Evolutionary conservation across 2,113 vertebrate genomes (phyloP), one percentile per base, ranked within the genome.

Genomic region (Toxostoma redivivum): DNA sequence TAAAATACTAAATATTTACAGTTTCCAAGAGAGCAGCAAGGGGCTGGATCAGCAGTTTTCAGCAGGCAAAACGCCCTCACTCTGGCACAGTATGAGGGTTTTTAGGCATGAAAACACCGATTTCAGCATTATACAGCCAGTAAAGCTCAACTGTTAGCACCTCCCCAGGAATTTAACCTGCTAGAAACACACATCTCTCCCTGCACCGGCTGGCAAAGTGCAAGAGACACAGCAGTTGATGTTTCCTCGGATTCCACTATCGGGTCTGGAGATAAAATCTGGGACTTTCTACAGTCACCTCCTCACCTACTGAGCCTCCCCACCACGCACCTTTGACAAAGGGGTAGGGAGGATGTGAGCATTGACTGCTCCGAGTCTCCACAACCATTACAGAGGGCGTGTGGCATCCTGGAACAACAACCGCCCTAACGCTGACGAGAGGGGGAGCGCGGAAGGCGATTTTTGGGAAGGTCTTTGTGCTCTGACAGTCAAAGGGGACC

Each of bases 1-100:
- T 40, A 66, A 85, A 57, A 50, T 42, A 65, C 42, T 53, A 87
- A 96, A 94, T 78, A 94, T 81, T 92, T 89, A 92, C 67, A 83
- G 88, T 65, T 91, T 85, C 82, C 71, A 86, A 38, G 66, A 81
- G 71, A 47, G 37, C 48, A 35, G 62, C 1, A 5, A 85, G 62
- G 23, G 53, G 31, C 8, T 76, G 58, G 60, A 76, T 69, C 51
- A 88, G 71, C 76, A 81, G 40, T 45, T 83, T 90, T 28, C 57
- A 14, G 24, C 8, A 81, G 20, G 66, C 42, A 80, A 78, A 71
- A 71, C 1, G 0, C 44, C 72, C 56, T 94, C 76, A 71, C 77
- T 13, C 30, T 31, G 56, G 47, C 65, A 84, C 7, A 40, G 42
- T 35, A 62, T 0, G 7, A 71, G 24, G 30, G 13, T 6, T 4